Evolutionary conservation across 2,888 invertebrate genomes (phyloP).

Genomic region (Fabriciana adippe): DNA sequence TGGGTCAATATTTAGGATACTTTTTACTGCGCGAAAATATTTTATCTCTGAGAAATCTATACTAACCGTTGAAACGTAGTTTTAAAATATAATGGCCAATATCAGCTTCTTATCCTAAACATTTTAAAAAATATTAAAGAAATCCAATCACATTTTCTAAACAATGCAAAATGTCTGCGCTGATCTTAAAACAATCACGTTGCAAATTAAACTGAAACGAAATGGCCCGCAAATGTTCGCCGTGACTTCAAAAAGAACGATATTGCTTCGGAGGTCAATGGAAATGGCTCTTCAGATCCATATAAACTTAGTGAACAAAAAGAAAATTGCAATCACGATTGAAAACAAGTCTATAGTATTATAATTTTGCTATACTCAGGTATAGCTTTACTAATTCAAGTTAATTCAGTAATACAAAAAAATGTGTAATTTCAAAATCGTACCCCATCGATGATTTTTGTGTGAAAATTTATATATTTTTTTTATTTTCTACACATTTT

Average conservation of each 20-base stretch:
- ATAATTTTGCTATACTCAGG: background rate
- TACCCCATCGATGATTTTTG: no score
- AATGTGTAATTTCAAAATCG: no score
- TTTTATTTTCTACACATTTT: no score
- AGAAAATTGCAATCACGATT: slow-evolving; percentile 1
- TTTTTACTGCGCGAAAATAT: no score
- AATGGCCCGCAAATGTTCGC: slow-evolving; percentile 21
- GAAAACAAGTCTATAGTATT: background rate
- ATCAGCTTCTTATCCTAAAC: no score
- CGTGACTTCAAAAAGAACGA: slow-evolving; percentile 23
- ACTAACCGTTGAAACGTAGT: no score
- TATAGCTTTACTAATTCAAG: no score
- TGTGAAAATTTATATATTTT: no score
- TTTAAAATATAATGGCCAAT: no score
- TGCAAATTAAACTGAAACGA: slow-evolving; percentile 19
- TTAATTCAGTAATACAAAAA: no score
- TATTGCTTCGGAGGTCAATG: slow-evolving; percentile 18
- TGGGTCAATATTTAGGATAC: no score
- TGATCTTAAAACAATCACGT: slow-evolving; percentile 6
- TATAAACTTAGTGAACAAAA: background rate
- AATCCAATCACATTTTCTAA: background rate
- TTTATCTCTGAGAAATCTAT: no score
- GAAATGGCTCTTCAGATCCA: background rate
- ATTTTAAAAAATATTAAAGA: background rate
- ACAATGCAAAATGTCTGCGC: slow-evolving; percentile 1